These are phyloP conservation scores for Arremon aurantiirostris DNA, from an alignment of 2,797 vertebrate genomes.

Conservation along the genomic window DNA sequence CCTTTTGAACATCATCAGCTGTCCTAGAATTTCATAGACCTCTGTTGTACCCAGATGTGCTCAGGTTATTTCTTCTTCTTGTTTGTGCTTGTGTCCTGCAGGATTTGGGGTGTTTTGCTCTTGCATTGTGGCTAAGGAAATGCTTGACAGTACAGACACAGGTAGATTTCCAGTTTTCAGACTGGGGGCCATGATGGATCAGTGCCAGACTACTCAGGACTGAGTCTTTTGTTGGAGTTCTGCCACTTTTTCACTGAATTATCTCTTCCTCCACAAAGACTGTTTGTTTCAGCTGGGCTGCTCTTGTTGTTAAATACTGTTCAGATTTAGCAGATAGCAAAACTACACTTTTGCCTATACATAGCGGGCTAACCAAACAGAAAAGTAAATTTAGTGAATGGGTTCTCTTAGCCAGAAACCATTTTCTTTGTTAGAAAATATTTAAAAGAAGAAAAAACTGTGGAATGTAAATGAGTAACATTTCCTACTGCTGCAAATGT, in stretches of 20 bases:
- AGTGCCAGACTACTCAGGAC: neutral
- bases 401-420: neutral
- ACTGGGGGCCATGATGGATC: neutral
- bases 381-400: constrained; percentile 1
- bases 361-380: neutral
- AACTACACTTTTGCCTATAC: neutral
- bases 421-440: constrained; percentile 5
- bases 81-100: neutral
- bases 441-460: neutral
- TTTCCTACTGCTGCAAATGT: constrained; percentile 17
- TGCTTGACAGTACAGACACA: neutral
- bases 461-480: constrained; percentile 21
- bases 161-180: neutral
- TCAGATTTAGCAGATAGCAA: constrained; percentile 13
- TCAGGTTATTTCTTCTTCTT: neutral
- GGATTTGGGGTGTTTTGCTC: neutral
- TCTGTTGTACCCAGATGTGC: neutral
- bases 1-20: neutral
- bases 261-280: neutral
- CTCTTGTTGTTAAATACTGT: neutral
- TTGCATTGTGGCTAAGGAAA: neutral
- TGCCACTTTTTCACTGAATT: neutral
- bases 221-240: neutral
- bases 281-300: neutral
- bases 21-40: neutral